These are phyloP conservation scores for Coilia nasus DNA, from an alignment of 2,797 vertebrate genomes.

Conservation along the genomic window DNA sequence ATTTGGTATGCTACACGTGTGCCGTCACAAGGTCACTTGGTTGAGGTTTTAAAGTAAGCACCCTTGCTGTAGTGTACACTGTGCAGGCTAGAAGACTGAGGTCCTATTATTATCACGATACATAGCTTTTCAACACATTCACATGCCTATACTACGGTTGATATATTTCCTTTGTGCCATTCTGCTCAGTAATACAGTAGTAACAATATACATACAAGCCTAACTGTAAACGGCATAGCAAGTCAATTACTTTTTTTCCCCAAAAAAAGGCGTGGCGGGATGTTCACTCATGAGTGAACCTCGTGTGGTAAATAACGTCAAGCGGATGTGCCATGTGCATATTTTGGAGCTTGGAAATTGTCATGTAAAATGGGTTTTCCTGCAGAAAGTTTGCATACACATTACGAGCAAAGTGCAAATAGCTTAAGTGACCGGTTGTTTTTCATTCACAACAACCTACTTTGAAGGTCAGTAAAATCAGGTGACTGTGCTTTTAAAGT, in stretches of 20 bases:
- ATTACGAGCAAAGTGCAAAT: neutral
- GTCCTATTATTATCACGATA: no score
- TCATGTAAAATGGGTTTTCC: neutral
- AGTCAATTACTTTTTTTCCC: neutral
- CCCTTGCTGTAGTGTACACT: neutral
- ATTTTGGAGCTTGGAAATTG: neutral
- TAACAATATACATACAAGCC: no score
- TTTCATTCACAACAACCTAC: neutral
- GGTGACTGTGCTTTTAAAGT: slow-evolving; percentile 6
- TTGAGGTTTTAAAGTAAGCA: neutral
- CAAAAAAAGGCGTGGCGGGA: neutral
- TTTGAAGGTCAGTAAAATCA: neutral
- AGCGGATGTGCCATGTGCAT: neutral
- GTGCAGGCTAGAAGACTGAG: no score
- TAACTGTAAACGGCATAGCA: neutral
- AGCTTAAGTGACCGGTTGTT: neutral
- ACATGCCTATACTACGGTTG: no score
- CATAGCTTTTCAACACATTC: no score
- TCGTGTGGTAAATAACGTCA: slow-evolving; percentile 9
- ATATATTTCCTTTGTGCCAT: no score
- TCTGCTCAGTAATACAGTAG: no score
- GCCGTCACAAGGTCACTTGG: neutral
- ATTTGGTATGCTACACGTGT: neutral
- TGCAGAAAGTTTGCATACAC: neutral
- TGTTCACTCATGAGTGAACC: neutral